Evolutionary conservation across 1,140 invertebrate genomes (phyloP), one percentile per base, ranked within the genome.

Genomic region (Radopholus similis): DNA sequence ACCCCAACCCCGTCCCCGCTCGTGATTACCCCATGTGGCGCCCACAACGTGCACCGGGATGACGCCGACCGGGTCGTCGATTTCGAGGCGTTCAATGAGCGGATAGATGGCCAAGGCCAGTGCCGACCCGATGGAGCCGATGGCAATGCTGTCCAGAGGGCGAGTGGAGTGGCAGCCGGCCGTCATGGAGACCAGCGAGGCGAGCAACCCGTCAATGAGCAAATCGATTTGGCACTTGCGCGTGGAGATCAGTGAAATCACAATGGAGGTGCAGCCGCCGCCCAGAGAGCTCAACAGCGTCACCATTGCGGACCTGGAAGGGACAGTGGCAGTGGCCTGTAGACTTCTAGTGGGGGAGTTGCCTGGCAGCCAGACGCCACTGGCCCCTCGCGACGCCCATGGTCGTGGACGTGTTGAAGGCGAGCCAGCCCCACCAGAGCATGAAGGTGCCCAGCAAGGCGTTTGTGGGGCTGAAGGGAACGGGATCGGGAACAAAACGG

Each of bases 401-500:
- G 28, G 85, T 85, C 37, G 85, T 85, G 66, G 91, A 91, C 55
- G 91, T 92, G 83, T 95, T 95, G 77, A 94, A 95, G 2, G 91
- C 91, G 40, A 93, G 83, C 91, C 92, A 94, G n/a, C 66, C 66
- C 66, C 66, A 68, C 92, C 92, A 95, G 2, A 95, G 84, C 30
- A 94, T 92, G 79, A 94, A 95, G 0, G 92, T 87, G 0, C 92
- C 93, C 86, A 95, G 88, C 28, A 92, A 88, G 8, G 91, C 90
- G 78, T 93, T 94, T 0, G 92, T 91, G 0, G 92, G 91, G 78
- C 89, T 90, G 0, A 91, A 91, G 72, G 93, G 85, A 18, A n/a
- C 6, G 54, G 1, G 21, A 54, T 28, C 21, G n/a, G n/a, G 21
- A 54, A 13, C n/a, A 37, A 35, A 1, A 1, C 23, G 15, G 18